Conservation (phyloP, 2,113 vertebrate genomes). For the Calidris pygmaea region DNA sequence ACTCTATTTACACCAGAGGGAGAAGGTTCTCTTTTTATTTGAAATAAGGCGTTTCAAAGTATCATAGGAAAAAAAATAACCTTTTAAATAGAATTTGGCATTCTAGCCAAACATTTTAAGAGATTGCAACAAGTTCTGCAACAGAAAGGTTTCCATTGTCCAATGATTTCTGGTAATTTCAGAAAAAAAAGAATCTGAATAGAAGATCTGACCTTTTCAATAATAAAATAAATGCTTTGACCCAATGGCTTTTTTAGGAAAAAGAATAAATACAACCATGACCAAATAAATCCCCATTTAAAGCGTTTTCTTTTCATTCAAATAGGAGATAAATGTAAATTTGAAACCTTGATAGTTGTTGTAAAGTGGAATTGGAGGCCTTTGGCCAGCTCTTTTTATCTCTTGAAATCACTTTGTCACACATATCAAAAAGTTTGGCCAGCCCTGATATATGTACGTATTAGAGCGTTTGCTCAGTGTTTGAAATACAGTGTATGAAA, state of each 20-base stretch:
- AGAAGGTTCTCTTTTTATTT: neutral
- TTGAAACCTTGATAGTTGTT: neutral
- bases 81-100: neutral
- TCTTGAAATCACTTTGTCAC: conserved; percentile 5
- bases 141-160: neutral
- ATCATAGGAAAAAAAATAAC: neutral
- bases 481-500: conserved; percentile 30
- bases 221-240: neutral
- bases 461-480: neutral
- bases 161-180: neutral
- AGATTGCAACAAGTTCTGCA: neutral
- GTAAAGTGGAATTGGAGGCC: neutral
- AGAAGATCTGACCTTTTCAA: neutral
- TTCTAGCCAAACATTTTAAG: neutral
- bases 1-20: neutral
- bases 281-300: neutral
- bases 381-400: neutral
- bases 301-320: neutral
- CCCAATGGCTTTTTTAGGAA: neutral
- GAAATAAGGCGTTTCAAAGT: neutral
- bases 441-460: neutral
- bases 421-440: neutral
- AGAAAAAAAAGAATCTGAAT: neutral
- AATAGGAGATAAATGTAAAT: neutral
- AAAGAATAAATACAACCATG: neutral